Conservation (phyloP, 2,113 vertebrate genomes). For the Bubo scandiacus region DNA sequence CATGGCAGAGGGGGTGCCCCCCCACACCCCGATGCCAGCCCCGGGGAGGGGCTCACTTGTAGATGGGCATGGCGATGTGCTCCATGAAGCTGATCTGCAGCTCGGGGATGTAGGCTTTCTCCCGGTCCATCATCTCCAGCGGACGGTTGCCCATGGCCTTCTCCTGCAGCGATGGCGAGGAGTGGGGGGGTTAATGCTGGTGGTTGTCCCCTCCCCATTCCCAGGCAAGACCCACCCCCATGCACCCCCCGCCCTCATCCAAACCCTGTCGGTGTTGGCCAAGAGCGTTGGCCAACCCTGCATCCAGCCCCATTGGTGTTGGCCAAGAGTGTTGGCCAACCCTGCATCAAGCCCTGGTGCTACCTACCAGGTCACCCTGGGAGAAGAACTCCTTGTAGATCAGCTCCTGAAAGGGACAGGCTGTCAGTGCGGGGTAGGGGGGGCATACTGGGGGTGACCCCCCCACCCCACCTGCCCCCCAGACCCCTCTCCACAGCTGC, state of each 20-base stretch:
- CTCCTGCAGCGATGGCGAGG: slow-evolving; percentile 73
- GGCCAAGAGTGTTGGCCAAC: neutral
- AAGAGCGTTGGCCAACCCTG: neutral
- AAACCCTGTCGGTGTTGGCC: neutral
- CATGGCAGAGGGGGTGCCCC: neutral
- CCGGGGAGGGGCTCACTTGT: slow-evolving; percentile 79
- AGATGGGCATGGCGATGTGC: slow-evolving; percentile 98
- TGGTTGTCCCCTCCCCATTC: neutral
- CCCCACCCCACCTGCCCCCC: neutral
- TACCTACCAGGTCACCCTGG: slow-evolving; percentile 96
- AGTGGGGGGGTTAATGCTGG: neutral
- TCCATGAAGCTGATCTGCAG: slow-evolving; percentile 99
- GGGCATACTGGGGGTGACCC: neutral
- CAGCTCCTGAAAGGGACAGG: slow-evolving; percentile 83
- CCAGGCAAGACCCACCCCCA: neutral
- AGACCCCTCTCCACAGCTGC: neutral
- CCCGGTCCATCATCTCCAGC: slow-evolving; percentile 99
- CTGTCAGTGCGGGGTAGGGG: neutral
- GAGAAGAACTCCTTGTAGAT: slow-evolving; percentile 99
- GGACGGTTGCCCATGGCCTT: slow-evolving; percentile 98
- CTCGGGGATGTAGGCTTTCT: slow-evolving; percentile 97
- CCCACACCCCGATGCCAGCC: neutral
- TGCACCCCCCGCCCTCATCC: neutral
- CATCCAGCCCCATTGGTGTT: no score
- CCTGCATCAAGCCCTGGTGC: neutral